A percentile compares a stretch with the other conserved stretches of the same genome.
Evolutionary conservation across 1,140 invertebrate genomes (phyloP).

Genomic region (Acromyrmex charruanus): DNA sequence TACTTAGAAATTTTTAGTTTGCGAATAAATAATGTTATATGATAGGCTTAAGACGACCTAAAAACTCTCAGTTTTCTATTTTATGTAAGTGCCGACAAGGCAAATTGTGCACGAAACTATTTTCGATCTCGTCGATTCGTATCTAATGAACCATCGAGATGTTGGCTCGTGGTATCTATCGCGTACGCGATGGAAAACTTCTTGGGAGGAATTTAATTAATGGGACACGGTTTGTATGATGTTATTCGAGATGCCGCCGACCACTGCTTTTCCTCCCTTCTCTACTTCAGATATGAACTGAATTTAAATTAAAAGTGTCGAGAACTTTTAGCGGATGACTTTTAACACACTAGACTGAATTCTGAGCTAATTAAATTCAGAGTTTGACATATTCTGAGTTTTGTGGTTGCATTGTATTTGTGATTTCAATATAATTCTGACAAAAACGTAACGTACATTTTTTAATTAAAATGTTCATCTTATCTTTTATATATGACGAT

Average conservation of each 20-base stretch:
- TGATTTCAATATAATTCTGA: conserved; percentile 26
- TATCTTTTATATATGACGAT: neutral
- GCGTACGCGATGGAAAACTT: conserved; percentile 78
- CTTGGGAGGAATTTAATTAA: conserved; percentile 85
- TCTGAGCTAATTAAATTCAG: conserved; percentile 81
- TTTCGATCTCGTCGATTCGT: conserved; percentile 78
- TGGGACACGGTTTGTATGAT: conserved; percentile 82
- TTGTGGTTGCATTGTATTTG: conserved; percentile 49
- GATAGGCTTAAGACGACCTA: neutral
- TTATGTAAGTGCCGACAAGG: conserved; percentile 17
- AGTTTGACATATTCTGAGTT: conserved; percentile 49
- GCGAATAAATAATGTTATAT: neutral
- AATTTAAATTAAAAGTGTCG: conserved; percentile 84
- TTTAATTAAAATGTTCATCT: conserved; percentile 18
- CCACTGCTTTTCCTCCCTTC: conserved; percentile 37
- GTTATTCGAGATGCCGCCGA: conserved; percentile 78
- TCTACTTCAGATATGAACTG: conserved; percentile 81
- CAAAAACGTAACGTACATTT: conserved; percentile 24
- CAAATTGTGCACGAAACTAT: conserved; percentile 81
- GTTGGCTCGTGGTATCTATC: conserved; percentile 67
- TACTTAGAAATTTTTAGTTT: neutral
- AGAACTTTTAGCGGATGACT: conserved; percentile 79
- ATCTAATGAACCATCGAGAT: conserved; percentile 79
- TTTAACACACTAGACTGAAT: conserved; percentile 71
- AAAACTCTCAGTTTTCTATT: neutral